Evolutionary conservation across 2,113 vertebrate genomes (phyloP), one percentile per base, ranked within the genome.

Genomic region (Melanocharis versteri): DNA sequence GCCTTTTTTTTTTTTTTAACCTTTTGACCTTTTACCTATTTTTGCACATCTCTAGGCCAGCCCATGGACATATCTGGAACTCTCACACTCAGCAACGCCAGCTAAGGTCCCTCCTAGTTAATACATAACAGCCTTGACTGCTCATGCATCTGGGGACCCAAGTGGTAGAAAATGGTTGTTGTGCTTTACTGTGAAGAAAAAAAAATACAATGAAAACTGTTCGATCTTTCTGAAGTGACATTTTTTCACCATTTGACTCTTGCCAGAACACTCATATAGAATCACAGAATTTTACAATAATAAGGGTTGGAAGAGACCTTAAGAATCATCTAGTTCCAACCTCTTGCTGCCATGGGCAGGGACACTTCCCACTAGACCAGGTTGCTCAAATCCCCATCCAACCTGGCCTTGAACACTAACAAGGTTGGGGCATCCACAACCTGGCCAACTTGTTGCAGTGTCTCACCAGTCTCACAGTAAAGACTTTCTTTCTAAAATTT

Each of bases 341-440:
- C 4, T 26, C 21, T 47, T 0, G 0, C 24, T 61, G 62, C 17
- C 17, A 40, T 6, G 26, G n/a, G 14, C 24, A 35, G 47, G 19
- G 37, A 53, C 9, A 64, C 9, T 31, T 42, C 11, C 40, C 33
- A 30, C 9, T 44, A 23, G 39, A 79, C 31, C 31, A 51, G 5
- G 37, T 18, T 42, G 47, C 37, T 47, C n/a, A 60, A 76, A 47
- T 11, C 15, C 27, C 50, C 26, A 22, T 28, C 31, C 31, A 79
- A 35, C 2, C 37, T 35, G 24, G 6, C 60, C 24, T 53, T 53
- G 60, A 79, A 35, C 31, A 44, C 9, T 30, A 6, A 24, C 16
- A 77, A 23, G 13, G 13, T 6, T 33, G 22, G 13, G 30, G 8
- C 35, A 50, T 13, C 35, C 45, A 77, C 28, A 61, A 7, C 22